Percentiles rank a stretch among this genome's conserved stretches.
phyloP scores from a whole-genome alignment of 2,888 invertebrate species.

The Syrista parreyssii region DNA sequence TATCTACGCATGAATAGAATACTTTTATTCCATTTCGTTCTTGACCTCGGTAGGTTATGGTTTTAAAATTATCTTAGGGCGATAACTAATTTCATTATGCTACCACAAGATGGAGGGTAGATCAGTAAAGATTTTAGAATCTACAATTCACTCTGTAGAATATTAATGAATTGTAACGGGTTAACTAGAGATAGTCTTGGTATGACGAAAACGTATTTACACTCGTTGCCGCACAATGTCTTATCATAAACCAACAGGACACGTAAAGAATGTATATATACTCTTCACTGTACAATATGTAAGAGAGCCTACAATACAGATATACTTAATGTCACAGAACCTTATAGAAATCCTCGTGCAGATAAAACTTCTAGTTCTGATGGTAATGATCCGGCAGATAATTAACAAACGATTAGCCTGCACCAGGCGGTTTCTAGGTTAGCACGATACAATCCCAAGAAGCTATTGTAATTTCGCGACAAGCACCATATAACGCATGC shows the following conservation, averaged over 20 bases:
- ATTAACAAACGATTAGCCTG: not conserved
- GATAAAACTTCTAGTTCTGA: not conserved
- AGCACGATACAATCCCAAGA: not conserved
- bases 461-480: not conserved
- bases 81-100: not conserved
- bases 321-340: not conserved
- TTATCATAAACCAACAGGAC: conserved; percentile 25
- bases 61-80: not conserved
- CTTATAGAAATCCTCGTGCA: not conserved
- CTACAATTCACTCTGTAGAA: not conserved
- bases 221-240: not conserved
- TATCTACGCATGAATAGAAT: not conserved
- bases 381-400: not conserved
- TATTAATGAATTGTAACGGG: not conserved
- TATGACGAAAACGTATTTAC: not conserved
- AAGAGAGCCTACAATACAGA: not conserved
- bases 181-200: not conserved
- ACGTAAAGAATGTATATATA: not conserved
- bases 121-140: not conserved
- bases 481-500: not conserved
- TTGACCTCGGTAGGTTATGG: not conserved
- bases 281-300: not conserved
- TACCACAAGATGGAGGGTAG: not conserved
- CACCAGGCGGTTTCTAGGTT: not conserved
- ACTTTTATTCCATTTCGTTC: not conserved